These are phyloP conservation scores for Enhydra lutris DNA, from an alignment of 2,113 vertebrate species.

Conservation along the genomic window DNA sequence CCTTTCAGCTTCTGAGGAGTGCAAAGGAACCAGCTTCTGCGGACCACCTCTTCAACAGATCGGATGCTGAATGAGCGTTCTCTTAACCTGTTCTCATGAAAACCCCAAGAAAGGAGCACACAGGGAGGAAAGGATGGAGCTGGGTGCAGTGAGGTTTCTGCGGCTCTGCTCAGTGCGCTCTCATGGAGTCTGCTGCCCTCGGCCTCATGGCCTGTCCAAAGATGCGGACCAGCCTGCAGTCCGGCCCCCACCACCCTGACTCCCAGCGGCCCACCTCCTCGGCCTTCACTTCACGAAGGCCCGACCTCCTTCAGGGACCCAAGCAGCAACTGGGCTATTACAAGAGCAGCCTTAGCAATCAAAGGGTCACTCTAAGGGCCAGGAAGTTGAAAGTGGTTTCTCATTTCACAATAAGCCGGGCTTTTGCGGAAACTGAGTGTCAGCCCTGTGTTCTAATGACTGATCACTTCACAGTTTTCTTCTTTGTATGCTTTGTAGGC, in stretches of 20 bases:
- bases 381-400: not conserved
- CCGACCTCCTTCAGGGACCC: not conserved
- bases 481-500: not conserved
- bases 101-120: not conserved
- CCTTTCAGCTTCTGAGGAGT: not conserved
- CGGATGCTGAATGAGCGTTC: not conserved
- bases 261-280: not conserved
- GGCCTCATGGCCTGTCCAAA: not conserved
- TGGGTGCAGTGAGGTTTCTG: not conserved
- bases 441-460: not conserved
- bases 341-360: not conserved
- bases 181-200: not conserved
- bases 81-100: not conserved
- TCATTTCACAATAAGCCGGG: not conserved
- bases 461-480: not conserved
- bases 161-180: not conserved
- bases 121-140: not conserved
- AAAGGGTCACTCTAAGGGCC: not conserved
- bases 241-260: not conserved
- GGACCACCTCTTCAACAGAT: not conserved
- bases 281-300: not conserved
- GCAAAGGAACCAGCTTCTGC: not conserved
- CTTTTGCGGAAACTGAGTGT: not conserved
- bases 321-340: not conserved
- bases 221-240: not conserved